Base-by-base conservation (phyloP, 2,113 vertebrate genomes). In the Chunga burmeisteri region DNA sequence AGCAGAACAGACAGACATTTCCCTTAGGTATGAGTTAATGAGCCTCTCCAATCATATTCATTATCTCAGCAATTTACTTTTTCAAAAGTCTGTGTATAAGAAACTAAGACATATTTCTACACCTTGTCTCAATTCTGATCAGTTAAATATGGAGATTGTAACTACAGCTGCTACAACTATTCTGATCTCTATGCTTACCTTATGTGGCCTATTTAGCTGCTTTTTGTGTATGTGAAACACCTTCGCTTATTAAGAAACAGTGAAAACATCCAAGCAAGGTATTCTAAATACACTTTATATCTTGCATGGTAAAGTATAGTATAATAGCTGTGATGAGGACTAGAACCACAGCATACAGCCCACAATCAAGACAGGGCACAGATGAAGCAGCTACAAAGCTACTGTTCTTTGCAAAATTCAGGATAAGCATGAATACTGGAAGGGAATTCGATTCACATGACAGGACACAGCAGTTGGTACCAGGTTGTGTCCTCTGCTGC, bases 21-120 rank as follows among this genome's bases (percentile, higher is more conserved):
- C 98, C 98, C 98, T 98, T 96, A 98, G 98, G 98, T 98, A 97
- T 96, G 38, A 77, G 94, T 97, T 98, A 98, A 99, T 97, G 97
- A 98, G 93, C 86, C 85, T 98, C 96, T 98, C 98, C 98, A 98
- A 98, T 98, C 96, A 98, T 86, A 97, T 98, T 98, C 97, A 98
- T 98, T 98, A 98, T 97, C 87, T 93, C 93, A 98, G 89, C 97
- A 98, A 97, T 88, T 98, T 97, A 97, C 79, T 92, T 96, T 73
- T 86, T 88, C 65, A 26, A 81, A 95, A 84, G 29, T 79, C 73
- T 58, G 11, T 38, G 55, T 73, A 42, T 55, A 87, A 94, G 91
- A 91, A 97, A 88, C 30, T n/a, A 87, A 93, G 65, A 34, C 16
- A 8, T 47, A 78, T 74, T 91, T 94, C 83, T 87, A 80, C 94